Conservation (phyloP, 2,888 invertebrate genomes). For the Aphidius colemani region DNA sequence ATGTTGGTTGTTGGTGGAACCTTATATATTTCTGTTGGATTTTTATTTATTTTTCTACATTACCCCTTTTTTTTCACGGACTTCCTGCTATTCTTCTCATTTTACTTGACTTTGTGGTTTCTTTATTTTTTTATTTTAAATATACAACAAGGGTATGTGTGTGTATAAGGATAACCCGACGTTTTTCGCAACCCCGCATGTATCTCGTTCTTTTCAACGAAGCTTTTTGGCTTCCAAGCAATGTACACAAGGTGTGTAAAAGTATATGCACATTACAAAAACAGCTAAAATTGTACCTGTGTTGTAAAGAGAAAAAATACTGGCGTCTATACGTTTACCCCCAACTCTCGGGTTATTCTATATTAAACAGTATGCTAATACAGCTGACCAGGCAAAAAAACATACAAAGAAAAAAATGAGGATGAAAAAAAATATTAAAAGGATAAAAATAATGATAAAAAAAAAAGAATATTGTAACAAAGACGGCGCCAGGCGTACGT, state of each 20-base stretch:
- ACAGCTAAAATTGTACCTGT: neutral
- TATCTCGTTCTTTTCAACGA: too few species aligned
- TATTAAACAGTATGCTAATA: slow-evolving; percentile 58
- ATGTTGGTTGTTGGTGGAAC: neutral
- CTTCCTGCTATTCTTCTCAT: slow-evolving; percentile 17
- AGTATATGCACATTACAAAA: too few species aligned
- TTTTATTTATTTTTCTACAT: slow-evolving; percentile 5
- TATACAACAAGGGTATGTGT: neutral
- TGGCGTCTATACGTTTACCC: slow-evolving; percentile 12
- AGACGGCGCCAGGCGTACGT: slow-evolving; percentile 44
- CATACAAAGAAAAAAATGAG: slow-evolving; percentile 7
- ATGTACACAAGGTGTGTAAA: too few species aligned
- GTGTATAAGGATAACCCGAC: too few species aligned
- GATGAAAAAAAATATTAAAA: neutral
- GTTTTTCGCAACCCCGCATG: too few species aligned
- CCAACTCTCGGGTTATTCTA: slow-evolving; percentile 41
- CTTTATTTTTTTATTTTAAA: slow-evolving; percentile 14
- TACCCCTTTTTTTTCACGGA: slow-evolving; percentile 32
- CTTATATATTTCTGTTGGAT: slow-evolving; percentile 8
- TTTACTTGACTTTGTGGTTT: slow-evolving; percentile 19
- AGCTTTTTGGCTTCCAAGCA: slow-evolving; percentile 22
- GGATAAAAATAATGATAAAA: too few species aligned
- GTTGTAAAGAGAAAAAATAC: slow-evolving; percentile 16
- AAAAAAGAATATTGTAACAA: slow-evolving; percentile 46
- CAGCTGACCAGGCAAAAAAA: slow-evolving; percentile 21